phyloP scores from a whole-genome alignment of 2,797 vertebrate genomes.

The Coregonus ussuriensis region DNA sequence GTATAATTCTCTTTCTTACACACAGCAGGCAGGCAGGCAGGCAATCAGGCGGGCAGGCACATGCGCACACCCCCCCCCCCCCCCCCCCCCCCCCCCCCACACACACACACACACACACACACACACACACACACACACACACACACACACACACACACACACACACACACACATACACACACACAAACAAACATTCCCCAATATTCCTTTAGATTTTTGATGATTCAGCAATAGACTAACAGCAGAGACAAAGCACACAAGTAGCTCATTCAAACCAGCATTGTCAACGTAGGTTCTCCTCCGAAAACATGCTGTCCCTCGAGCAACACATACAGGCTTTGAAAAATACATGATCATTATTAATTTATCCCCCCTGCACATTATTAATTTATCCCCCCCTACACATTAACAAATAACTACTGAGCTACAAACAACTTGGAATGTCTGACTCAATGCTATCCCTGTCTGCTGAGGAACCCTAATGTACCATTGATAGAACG shows the following conservation, averaged over 20 bases:
- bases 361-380: constrained; percentile 35
- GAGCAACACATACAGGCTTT: neutral
- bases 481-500: constrained; percentile 25
- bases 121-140: no score
- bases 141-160: no score
- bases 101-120: no score
- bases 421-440: constrained; percentile 35
- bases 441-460: constrained; percentile 52
- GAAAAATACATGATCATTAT: constrained; percentile 6
- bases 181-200: neutral
- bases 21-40: neutral
- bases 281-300: neutral
- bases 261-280: neutral
- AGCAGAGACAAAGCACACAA: neutral
- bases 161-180: neutral
- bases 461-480: constrained; percentile 27
- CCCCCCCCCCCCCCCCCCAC: no score
- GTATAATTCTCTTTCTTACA: neutral
- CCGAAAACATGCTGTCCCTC: neutral
- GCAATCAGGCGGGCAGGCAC: neutral
- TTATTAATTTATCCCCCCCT: constrained; percentile 36
- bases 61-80: no score
- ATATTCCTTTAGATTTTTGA: neutral
- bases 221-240: neutral
- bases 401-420: constrained; percentile 30